Evolutionary conservation across 2,888 invertebrate genomes (phyloP), one percentile per base, ranked within the genome.

Genomic region (Allygus modestus): DNA sequence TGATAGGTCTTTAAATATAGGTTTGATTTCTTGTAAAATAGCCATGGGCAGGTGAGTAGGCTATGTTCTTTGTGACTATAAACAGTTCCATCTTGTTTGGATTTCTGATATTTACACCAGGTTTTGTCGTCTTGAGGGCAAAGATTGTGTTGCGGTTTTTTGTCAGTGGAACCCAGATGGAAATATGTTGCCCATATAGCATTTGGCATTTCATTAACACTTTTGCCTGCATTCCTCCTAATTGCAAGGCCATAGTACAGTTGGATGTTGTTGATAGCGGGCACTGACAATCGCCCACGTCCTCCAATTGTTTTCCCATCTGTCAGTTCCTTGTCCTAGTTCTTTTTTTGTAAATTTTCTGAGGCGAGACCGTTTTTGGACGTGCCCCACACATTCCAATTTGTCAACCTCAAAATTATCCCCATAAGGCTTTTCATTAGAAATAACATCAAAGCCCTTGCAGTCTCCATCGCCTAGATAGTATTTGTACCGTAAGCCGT

Each of bases 101-200:
- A n/a, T n/a, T n/a, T n/a, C n/a, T n/a, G n/a, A n/a, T n/a, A n/a
- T n/a, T n/a, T n/a, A n/a, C n/a, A n/a, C n/a, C n/a, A n/a, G n/a
- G n/a, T n/a, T n/a, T n/a, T n/a, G n/a, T n/a, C n/a, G 58, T 69
- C 87, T 58, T 37, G 69, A 26, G 88, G 87, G 86, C 88, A 88
- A 51, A 85, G 33, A 9, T 86, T 58, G 71, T 88, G 37, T 7
- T 85, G 83, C 17, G 87, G 87, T 12, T 87, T 86, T 81, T 86
- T 86, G 41, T 88, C 87, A 4, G 88, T 33, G 12, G 73, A 73
- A 33, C 7, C 26, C 4, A 33, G 9, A 20, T 41, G 73, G 73
- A 23, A 73, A 73, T 12, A 9, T 4, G 37, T 73, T 15, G 73
- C 37, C 73, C 73, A 73, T n/a, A 41, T 20, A n/a, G 73, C 73